phyloP scores from a whole-genome alignment of 1,140 invertebrate genomes.

The Drosophila neocordata region DNA sequence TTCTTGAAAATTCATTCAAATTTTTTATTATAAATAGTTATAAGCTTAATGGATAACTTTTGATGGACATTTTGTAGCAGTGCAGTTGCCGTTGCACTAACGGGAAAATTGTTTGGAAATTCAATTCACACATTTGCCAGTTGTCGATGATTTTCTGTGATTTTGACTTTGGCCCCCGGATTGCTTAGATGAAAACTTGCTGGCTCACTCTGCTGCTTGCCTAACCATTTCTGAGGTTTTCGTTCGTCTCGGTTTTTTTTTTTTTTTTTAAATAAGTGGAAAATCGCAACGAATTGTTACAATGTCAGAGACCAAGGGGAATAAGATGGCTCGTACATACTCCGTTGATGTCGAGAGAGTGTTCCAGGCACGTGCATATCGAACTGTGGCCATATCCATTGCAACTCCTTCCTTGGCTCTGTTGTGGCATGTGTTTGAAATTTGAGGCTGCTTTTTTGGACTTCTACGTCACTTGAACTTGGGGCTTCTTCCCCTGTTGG shows the following conservation, averaged over 20 bases:
- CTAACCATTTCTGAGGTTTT: conserved; percentile 46
- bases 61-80: conserved; percentile 9
- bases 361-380: conserved; percentile 58
- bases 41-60: too few species aligned
- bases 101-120: conserved; percentile 76
- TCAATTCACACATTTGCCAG: conserved; percentile 80
- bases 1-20: too few species aligned
- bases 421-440: conserved; percentile 61
- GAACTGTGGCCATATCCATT: conserved; percentile 48
- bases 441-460: conserved; percentile 53
- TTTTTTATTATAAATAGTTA: too few species aligned
- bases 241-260: conserved; percentile 6
- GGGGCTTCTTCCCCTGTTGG: neutral
- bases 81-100: conserved; percentile 51
- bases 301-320: conserved; percentile 49
- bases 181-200: conserved; percentile 41
- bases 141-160: conserved; percentile 79
- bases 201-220: conserved; percentile 50
- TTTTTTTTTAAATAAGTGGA: conserved; percentile 66
- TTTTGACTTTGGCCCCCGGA: conserved; percentile 51
- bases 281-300: conserved; percentile 78
- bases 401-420: conserved; percentile 21
- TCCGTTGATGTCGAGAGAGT: conserved; percentile 10
- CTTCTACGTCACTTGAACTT: neutral
- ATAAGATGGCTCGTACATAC: conserved; percentile 3